phyloP scores from a whole-genome alignment of 2,888 invertebrate species.

The Sisyra nigra region DNA sequence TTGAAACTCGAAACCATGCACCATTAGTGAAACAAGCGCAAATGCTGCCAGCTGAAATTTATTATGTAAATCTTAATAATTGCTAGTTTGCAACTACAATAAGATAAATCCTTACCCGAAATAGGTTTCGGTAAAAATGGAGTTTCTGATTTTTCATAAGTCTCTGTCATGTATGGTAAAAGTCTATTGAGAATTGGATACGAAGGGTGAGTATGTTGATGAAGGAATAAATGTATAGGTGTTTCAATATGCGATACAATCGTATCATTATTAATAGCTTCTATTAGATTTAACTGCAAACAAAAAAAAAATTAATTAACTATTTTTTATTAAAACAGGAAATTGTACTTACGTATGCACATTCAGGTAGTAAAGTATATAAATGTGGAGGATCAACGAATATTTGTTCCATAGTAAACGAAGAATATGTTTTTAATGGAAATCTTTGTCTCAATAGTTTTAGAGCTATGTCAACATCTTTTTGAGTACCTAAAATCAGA shows the following conservation, averaged over 20 bases:
- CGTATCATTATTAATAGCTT: conserved; percentile 86
- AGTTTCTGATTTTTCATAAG: conserved; percentile 62
- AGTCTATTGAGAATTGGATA: conserved; percentile 70
- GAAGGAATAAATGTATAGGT: conserved; percentile 84
- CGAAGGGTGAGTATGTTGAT: conserved; percentile 89
- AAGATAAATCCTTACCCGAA: conserved; percentile 37
- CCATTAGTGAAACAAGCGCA: conserved; percentile 73
- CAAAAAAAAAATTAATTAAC: conserved; percentile 9
- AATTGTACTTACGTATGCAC: conserved; percentile 33
- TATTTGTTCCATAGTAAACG: conserved; percentile 53
- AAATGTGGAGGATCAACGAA: conserved; percentile 24
- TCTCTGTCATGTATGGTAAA: conserved; percentile 64
- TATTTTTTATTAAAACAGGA: neutral
- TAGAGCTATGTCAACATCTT: conserved; percentile 67
- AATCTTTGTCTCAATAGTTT: conserved; percentile 73
- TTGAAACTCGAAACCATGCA: conserved; percentile 83
- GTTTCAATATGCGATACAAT: conserved; percentile 73
- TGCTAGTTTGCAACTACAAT: conserved; percentile 4
- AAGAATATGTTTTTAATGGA: conserved; percentile 64
- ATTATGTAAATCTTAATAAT: conserved; percentile 9
- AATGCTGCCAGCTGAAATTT: conserved; percentile 58
- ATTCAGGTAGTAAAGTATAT: conserved; percentile 31
- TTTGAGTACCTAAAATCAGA: conserved; percentile 42
- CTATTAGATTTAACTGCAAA: conserved; percentile 66
- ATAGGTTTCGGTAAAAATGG: conserved; percentile 69